Conservation (phyloP, 2,113 vertebrate species). For the Danionella cerebrum region DNA sequence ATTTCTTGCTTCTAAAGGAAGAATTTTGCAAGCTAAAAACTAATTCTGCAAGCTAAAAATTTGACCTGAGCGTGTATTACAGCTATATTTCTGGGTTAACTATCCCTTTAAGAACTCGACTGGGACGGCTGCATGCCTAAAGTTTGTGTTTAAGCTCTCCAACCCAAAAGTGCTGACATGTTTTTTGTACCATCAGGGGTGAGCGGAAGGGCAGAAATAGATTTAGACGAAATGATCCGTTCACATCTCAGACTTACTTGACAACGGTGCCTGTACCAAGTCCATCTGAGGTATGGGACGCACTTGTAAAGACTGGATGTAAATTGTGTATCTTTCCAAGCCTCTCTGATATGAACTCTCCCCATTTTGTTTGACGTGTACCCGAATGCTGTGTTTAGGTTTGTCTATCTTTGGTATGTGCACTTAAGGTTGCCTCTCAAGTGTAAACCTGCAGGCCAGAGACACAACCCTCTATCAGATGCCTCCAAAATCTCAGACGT, state of each 20-base stretch:
- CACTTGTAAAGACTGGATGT: conserved; percentile 15
- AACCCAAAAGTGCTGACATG: background rate
- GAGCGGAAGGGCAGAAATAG: conserved; percentile 6
- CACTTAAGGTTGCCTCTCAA: conserved; percentile 35
- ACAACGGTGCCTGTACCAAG: background rate
- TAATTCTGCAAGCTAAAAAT: too few relatives aligned
- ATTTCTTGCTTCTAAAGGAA: too few relatives aligned
- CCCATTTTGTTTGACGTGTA: conserved; percentile 36
- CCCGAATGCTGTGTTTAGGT: conserved; percentile 29
- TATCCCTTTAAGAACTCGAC: background rate
- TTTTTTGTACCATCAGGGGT: background rate
- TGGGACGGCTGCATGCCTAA: background rate
- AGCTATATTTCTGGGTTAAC: background rate
- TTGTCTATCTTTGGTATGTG: conserved; percentile 34
- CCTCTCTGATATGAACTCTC: conserved; percentile 23
- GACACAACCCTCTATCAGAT: conserved; percentile 15
- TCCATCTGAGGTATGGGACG: conserved; percentile 10
- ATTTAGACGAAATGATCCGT: background rate
- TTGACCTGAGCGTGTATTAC: too few relatives aligned
- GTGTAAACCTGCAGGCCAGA: conserved; percentile 32
- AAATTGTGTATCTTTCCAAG: conserved; percentile 37
- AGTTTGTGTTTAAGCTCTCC: background rate
- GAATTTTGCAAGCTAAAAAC: too few relatives aligned
- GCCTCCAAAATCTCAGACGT: conserved; percentile 18
- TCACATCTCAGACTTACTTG: background rate